Conservation (phyloP, 2,888 invertebrate genomes). For the Crioceris asparagi region DNA sequence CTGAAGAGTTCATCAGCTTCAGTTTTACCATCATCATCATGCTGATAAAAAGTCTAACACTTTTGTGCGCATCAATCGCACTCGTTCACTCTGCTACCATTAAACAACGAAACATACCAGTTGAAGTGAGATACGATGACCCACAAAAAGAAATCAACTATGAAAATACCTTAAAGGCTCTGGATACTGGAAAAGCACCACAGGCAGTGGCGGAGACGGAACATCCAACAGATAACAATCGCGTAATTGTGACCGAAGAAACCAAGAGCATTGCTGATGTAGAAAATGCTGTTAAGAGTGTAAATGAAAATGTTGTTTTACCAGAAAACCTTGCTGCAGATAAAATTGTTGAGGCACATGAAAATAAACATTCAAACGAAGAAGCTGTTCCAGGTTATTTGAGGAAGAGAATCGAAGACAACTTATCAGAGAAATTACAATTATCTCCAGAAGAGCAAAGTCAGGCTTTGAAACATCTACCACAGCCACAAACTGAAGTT, state of each 20-base stretch:
- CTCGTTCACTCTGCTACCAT: conserved; percentile 13
- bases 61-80: conserved; percentile 16
- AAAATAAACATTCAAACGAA: too few relatives aligned
- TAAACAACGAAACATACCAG: conserved; percentile 27
- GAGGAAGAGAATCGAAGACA: conserved; percentile 20
- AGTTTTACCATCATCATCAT: conserved; percentile 27
- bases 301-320: conserved; percentile 3
- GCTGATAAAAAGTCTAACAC: conserved; percentile 26
- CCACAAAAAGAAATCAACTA: conserved; percentile 5
- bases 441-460: conserved; percentile 19
- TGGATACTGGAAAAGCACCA: conserved; percentile 18
- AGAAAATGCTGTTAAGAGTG: too few relatives aligned
- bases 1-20: conserved; percentile 34
- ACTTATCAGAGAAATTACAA: conserved; percentile 29
- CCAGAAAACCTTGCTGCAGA: neutral
- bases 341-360: too few relatives aligned
- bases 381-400: too few relatives aligned
- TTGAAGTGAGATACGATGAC: conserved; percentile 29
- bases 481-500: neutral
- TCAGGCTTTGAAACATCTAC: conserved; percentile 9
- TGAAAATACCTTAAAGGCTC: conserved; percentile 8
- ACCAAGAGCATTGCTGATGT: neutral
- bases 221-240: neutral
- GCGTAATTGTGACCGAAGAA: neutral
- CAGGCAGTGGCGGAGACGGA: conserved; percentile 4